Base-by-base conservation (phyloP, 2,113 vertebrate genomes). In the Semnopithecus entellus region DNA sequence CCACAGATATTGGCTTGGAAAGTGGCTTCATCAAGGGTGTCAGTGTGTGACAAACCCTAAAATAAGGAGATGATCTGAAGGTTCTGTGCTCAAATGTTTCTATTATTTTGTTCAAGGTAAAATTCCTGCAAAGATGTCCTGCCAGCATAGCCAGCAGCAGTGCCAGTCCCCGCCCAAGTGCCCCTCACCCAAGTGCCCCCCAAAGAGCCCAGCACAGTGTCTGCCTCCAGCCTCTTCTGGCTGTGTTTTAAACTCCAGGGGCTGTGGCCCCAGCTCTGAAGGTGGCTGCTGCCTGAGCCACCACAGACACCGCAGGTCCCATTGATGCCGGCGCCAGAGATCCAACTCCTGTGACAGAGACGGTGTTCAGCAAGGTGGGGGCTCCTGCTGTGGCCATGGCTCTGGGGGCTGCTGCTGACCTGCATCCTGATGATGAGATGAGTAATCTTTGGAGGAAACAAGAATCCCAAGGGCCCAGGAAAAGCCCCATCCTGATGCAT, bases 101-200 rank as follows among this genome's bases (percentile, higher is more conserved):
- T 61, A 35, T 57, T 88, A 30, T 14, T 59, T 59, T 76, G 8
- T 48, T 75, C 38, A 45, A 23, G 68, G 38, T 48, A 20, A 76
- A 43, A 89, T 23, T 43, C 72, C 38, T 73, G 38, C 20, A 0
- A 11, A 40, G 22, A 73, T 73, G 23, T 61, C 59, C 59, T 61
- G 23, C 59, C 59, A 61, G 59, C 59, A 61, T 45, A 94, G 25
- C 43, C 95, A 96, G 91, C 79, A 80, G 75, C 66, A 92, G 90
- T 55, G 25, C 43, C 43, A 76, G 38, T 66, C 50, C 38, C 55
- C 61, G 1, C 55, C 70, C 88, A 86, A 91, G 35, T 95, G 88
- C 40, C 52, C 45, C 22, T 38, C 40, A 1, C 76, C 86, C 86
- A 94, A 89, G 55, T 91, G 90, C 20, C 22, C 43, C 43, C 57